Evolutionary conservation across 2,113 vertebrate genomes (phyloP), one percentile per base, ranked within the genome.

Genomic region (Leptocoma aspasia): DNA sequence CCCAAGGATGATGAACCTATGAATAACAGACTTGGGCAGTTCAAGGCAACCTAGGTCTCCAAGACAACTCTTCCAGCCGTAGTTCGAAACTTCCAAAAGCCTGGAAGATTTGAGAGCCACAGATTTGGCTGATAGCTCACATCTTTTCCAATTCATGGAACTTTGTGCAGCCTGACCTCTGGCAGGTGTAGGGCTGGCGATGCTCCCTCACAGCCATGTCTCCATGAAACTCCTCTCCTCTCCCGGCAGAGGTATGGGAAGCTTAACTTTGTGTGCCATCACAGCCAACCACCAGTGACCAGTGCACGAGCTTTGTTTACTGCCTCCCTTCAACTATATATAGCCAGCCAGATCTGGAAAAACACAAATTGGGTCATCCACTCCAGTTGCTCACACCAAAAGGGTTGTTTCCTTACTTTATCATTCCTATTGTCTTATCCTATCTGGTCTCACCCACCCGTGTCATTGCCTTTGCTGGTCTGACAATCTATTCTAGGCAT

Each of bases 391-490:
- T 73, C 49, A n/a, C 57, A 50, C 33, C n/a, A 82, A 56, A 84
- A 69, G 52, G 60, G 47, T 79, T 91, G 66, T 94, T 95, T 96
- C 91, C 95, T 94, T 82, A 77, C 68, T 82, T 82, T 91, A 91
- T 91, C 88, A 47, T 88, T 81, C 42, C 68, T 86, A 93, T 92
- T 92, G 77, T 94, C 76, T 93, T 77, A 90, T 37, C 81, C 95
- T 96, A 91, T 94, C 95, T 97, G 52, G 92, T 96, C 89, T 96
- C 91, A 91, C 70, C 82, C 96, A 84, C 89, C 68, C 95, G 64
- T 83, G 87, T 75, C 81, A 77, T 73, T 97, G 85, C 93, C 39
- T 89, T 57, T 90, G 45, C 66, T 79, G 44, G 20, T 94, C 86
- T 53, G 68, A 83, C 50, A 80, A 37, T 68, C 64, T 96, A 68